Base-by-base conservation (phyloP, 2,888 invertebrate genomes). In the Noctua pronuba region DNA sequence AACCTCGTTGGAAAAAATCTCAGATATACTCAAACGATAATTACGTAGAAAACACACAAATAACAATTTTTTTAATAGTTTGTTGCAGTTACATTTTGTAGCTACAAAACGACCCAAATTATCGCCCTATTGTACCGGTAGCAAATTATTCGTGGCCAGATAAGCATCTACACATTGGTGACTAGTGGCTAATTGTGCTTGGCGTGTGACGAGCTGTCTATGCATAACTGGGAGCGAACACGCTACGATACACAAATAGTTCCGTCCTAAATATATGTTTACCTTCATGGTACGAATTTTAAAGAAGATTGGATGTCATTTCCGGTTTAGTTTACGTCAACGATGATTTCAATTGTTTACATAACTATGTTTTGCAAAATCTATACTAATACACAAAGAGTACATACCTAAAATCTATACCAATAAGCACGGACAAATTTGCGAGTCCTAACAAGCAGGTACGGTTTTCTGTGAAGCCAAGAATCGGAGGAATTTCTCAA, bases 121-220 rank as follows among this genome's bases (percentile, higher is more conserved):
- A 88, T 79, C 62, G 77, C 38, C 64, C 65, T 64, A 73, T 82
- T 88, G 78, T 74, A 71, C 69, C 49, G 31, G 66, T 52, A n/a
- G 86, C 82, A 88, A 86, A 88, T 86, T 87, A 86, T 87, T 86
- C 82, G 78, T 78, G 82, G 58, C 2, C 72, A 82, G 87, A 87
- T 87, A 87, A 52, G 62, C 79, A 88, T 87, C 84, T 80, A 81
- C 70, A 79, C 77, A 75, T 65, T 64, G 71, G 79, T 65, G 65
- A 76, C 69, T 71, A 68, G 70, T 66, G 24, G 69, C 86, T 87
- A 87, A 87, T 87, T 85, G 81, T 81, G 55, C 77, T 49, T 77
- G 77, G 75, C 78, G 84, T 82, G 84, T 84, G 84, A 82, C 77
- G 64, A 73, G 55, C 83, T 85, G 60, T 73, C 76, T 65, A 31